These are phyloP conservation scores for Bombus fervidus DNA, from an alignment of 1,140 invertebrate species.

Conservation along the genomic window DNA sequence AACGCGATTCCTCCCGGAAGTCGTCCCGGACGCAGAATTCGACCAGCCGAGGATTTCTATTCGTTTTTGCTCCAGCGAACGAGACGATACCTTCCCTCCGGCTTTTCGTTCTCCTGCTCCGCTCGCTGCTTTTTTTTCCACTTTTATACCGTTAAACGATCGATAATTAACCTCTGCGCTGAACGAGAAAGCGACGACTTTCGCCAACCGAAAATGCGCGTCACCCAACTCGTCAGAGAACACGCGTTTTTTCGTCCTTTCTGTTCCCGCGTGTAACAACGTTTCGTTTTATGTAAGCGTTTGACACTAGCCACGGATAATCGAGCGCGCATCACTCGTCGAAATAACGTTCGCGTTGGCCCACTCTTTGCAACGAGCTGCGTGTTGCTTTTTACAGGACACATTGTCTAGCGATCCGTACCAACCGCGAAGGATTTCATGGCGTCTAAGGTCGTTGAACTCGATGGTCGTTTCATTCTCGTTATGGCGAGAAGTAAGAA, in stretches of 20 bases:
- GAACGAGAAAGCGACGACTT: background rate
- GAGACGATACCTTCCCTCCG: background rate
- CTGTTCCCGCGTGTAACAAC: background rate
- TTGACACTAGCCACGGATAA: background rate
- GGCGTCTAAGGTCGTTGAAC: background rate
- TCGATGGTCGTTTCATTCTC: background rate
- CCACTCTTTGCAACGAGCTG: background rate
- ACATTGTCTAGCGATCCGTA: too few relatives aligned
- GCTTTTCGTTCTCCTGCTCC: background rate
- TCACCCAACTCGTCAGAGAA: too few relatives aligned
- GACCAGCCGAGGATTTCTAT: conserved; percentile 27
- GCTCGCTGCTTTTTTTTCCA: background rate
- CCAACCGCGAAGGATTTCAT: background rate
- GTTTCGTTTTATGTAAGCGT: background rate
- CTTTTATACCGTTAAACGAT: conserved; percentile 33
- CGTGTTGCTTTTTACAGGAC: background rate
- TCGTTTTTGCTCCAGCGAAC: background rate
- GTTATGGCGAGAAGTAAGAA: background rate
- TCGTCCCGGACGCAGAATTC: conserved; percentile 54
- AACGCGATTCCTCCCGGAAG: conserved; percentile 41
- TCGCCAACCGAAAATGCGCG: background rate
- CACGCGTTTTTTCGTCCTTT: background rate
- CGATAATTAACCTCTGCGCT: conserved; percentile 36
- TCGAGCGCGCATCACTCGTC: background rate
- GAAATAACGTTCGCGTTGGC: background rate